phyloP scores from a whole-genome alignment of 2,797 vertebrate species.

The Spea hammondii region DNA sequence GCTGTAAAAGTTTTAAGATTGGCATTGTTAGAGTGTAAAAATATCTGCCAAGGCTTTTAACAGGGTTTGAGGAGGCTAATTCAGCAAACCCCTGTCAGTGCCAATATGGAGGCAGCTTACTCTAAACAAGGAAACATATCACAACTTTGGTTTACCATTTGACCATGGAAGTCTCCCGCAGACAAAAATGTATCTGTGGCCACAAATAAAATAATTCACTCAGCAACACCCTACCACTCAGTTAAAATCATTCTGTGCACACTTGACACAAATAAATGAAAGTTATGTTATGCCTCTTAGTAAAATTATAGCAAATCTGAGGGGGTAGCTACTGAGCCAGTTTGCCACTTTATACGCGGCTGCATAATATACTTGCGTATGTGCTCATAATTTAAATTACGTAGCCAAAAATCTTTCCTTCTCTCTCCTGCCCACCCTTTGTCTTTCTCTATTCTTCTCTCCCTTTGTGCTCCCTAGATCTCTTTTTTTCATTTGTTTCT shows the following conservation, averaged over 20 bases:
- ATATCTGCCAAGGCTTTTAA: slow-evolving; percentile 29
- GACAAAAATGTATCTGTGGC: slow-evolving; percentile 17
- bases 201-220: background rate
- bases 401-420: no score
- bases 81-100: slow-evolving; percentile 2
- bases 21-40: slow-evolving; percentile 26
- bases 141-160: slow-evolving; percentile 4
- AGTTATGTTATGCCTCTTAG: background rate
- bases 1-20: slow-evolving; percentile 32
- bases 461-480: no score
- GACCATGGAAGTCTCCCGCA: background rate
- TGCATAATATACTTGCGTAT: background rate
- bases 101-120: slow-evolving; percentile 22
- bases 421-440: no score
- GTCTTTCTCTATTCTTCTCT: no score
- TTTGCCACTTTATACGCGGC: background rate
- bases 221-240: background rate
- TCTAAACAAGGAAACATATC: slow-evolving; percentile 10
- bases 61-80: slow-evolving; percentile 31
- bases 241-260: background rate
- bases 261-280: slow-evolving; percentile 2
- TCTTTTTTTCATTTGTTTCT: no score
- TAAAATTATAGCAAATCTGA: no score
- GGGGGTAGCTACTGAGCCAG: background rate
- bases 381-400: no score